Evolutionary conservation across 2,888 invertebrate species (phyloP).

Genomic region (Tenthredo notha): DNA sequence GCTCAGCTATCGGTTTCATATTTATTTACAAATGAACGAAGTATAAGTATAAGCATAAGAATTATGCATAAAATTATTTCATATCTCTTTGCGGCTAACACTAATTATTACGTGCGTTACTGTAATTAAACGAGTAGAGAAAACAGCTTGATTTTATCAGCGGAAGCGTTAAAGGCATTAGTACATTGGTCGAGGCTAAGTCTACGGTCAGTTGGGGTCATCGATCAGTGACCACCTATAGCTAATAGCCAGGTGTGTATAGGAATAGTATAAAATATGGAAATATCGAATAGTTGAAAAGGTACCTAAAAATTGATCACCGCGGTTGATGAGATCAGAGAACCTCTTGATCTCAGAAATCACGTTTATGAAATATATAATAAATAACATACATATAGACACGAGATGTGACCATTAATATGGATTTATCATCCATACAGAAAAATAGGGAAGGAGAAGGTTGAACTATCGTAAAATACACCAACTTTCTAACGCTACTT

Average conservation of each 20-base stretch:
- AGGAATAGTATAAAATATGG: neutral
- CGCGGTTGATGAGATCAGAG: neutral
- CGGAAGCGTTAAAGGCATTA: slow-evolving; percentile 48
- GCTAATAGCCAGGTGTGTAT: too few species aligned
- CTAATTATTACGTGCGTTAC: slow-evolving; percentile 38
- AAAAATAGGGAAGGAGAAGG: neutral
- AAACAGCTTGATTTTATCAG: slow-evolving; percentile 45
- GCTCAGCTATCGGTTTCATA: neutral
- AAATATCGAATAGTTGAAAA: slow-evolving; percentile 11
- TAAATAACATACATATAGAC: neutral
- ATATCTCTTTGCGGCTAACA: slow-evolving; percentile 5
- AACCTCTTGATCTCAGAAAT: neutral
- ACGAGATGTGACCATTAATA: slow-evolving; percentile 11
- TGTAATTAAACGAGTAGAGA: slow-evolving; percentile 44
- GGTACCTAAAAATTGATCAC: neutral
- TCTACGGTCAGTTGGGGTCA: slow-evolving; percentile 36
- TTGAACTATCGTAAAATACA: neutral
- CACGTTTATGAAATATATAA: neutral
- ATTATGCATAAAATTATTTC: slow-evolving; percentile 39
- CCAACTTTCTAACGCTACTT: slow-evolving; percentile 27
- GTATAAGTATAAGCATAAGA: neutral
- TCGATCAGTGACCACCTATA: slow-evolving; percentile 19
- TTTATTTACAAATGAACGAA: neutral
- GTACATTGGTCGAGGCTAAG: neutral
- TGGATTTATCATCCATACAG: neutral